phyloP scores from a whole-genome alignment of 2,888 invertebrate genomes.

The Leucania comma region DNA sequence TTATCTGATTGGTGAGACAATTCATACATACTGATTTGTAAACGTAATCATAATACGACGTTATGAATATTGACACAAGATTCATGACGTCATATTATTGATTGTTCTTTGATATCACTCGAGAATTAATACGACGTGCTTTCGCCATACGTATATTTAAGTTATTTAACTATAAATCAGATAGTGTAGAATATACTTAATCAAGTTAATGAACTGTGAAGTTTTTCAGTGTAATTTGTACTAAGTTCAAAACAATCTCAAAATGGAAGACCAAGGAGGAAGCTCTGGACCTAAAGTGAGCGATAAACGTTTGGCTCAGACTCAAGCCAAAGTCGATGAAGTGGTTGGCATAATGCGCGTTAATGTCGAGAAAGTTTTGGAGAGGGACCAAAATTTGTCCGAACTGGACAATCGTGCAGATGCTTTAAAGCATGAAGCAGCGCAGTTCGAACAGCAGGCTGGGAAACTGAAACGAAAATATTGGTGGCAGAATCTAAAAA shows the following conservation, averaged over 20 bases:
- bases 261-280: constrained; percentile 89
- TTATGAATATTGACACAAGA: constrained; percentile 69
- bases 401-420: constrained; percentile 99
- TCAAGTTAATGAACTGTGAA: constrained; percentile 16
- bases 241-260: constrained; percentile 22
- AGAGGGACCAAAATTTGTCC: constrained; percentile 98
- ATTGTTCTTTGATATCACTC: constrained; percentile 52
- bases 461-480: constrained; percentile 98
- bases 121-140: constrained; percentile 54
- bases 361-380: constrained; percentile 99
- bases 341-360: constrained; percentile 98
- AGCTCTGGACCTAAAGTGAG: constrained; percentile 87
- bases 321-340: constrained; percentile 89
- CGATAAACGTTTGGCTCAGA: constrained; percentile 89
- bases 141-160: constrained; percentile 75
- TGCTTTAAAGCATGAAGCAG: constrained; percentile 98
- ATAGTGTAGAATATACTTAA: constrained; percentile 12
- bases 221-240: constrained; percentile 26
- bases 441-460: constrained; percentile 99
- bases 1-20: constrained; percentile 39
- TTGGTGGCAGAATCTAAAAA: constrained; percentile 99
- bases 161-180: constrained; percentile 41
- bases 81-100: no score
- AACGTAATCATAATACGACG: constrained; percentile 62
- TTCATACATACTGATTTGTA: constrained; percentile 15